Conservation (phyloP, 2,113 vertebrate species). For the Hemibagrus wyckioides region DNA sequence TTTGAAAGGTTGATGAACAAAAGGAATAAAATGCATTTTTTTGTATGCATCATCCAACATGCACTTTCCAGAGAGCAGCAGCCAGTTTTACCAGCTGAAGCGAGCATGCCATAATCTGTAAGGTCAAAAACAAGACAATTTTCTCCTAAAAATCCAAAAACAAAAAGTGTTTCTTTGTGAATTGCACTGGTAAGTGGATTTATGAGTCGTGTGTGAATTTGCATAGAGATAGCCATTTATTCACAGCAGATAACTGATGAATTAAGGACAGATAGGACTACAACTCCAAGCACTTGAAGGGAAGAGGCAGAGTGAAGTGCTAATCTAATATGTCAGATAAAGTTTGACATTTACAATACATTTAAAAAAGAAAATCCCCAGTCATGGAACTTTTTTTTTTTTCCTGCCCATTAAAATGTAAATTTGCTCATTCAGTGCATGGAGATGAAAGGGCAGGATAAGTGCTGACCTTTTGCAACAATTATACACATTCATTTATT, state of each 20-base stretch:
- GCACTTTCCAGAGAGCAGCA: neutral
- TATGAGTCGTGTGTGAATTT: slow-evolving; percentile 13
- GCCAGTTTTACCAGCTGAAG: neutral
- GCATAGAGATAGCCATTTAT: neutral
- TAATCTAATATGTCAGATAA: slow-evolving; percentile 44
- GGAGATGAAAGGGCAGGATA: slow-evolving; percentile 73
- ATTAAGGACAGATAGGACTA: slow-evolving; percentile 27
- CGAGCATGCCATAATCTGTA: neutral
- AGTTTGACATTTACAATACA: slow-evolving; percentile 53
- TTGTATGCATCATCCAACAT: slow-evolving; percentile 3
- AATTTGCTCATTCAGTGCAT: slow-evolving; percentile 73
- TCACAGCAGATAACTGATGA: slow-evolving; percentile 30
- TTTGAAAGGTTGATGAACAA: neutral
- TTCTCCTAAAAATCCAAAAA: neutral
- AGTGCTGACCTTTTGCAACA: slow-evolving; percentile 73
- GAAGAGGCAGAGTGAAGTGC: slow-evolving; percentile 25
- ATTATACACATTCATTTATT: slow-evolving; percentile 86
- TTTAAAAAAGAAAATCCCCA: slow-evolving; percentile 64
- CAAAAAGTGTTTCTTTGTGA: slow-evolving; percentile 14
- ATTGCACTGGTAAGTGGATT: neutral
- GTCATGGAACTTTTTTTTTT: slow-evolving; percentile 74
- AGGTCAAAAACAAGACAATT: neutral
- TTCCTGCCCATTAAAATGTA: slow-evolving; percentile 72
- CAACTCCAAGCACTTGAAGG: slow-evolving; percentile 38
- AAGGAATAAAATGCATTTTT: neutral